Conservation (phyloP, 1,140 invertebrate genomes). For the Zaprionus nigranus region DNA sequence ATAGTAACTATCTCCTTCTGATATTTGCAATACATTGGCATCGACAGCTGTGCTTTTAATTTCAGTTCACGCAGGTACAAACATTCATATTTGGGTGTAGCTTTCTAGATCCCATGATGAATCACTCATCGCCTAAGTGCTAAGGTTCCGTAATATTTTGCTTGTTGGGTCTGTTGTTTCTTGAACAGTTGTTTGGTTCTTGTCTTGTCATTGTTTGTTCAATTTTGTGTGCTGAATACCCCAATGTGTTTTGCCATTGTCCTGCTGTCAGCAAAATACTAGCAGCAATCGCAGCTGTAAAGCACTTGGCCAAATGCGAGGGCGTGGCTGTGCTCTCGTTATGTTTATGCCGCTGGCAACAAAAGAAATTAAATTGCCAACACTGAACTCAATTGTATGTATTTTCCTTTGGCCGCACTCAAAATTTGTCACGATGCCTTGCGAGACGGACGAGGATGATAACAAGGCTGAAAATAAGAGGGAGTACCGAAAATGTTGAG, state of each 20-base stretch:
- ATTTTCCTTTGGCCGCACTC: slow-evolving; percentile 54
- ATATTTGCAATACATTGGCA: no score
- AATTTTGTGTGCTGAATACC: slow-evolving; percentile 78
- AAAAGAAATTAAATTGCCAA: slow-evolving; percentile 82
- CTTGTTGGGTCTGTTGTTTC: slow-evolving; percentile 20
- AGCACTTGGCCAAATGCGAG: slow-evolving; percentile 31
- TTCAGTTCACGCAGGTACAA: background rate
- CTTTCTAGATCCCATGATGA: background rate
- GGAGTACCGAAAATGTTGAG: background rate
- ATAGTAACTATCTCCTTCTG: background rate
- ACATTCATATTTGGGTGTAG: background rate
- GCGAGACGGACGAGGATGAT: background rate
- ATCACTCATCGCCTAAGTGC: background rate
- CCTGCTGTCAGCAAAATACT: slow-evolving; percentile 75
- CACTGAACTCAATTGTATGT: slow-evolving; percentile 80
- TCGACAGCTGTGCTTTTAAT: background rate
- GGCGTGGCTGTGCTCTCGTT: slow-evolving; percentile 31
- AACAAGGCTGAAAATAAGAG: slow-evolving; percentile 5
- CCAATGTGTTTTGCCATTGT: slow-evolving; percentile 74
- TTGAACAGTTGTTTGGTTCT: slow-evolving; percentile 31
- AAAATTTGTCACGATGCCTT: slow-evolving; percentile 54
- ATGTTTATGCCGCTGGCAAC: slow-evolving; percentile 79
- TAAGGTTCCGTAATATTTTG: slow-evolving; percentile 41
- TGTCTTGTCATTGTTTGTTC: slow-evolving; percentile 79
- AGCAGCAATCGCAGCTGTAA: slow-evolving; percentile 57